Evolutionary conservation across 1,140 invertebrate genomes (phyloP).

Genomic region (Procambarus clarkii): DNA sequence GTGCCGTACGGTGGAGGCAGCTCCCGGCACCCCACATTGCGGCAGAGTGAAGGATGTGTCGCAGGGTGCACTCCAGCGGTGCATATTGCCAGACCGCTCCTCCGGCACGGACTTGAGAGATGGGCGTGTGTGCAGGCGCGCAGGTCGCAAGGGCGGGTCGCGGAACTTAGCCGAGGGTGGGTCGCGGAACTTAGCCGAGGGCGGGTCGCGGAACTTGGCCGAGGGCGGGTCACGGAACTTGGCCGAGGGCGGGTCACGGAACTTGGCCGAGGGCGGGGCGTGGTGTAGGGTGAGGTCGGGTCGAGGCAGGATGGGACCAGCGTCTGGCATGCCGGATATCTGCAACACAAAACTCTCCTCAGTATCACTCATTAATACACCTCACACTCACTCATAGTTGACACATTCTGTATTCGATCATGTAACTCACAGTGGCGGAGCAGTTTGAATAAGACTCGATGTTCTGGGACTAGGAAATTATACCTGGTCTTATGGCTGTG

Average conservation of each 20-base stretch:
- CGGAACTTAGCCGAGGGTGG: background rate
- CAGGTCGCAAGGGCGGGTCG: no score
- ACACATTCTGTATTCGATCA: no score
- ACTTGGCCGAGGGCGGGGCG: conserved; percentile 34
- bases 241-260: background rate
- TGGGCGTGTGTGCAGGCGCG: background rate
- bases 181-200: background rate
- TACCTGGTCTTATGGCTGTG: no score
- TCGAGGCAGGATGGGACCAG: conserved; percentile 46
- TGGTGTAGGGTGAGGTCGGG: conserved; percentile 62
- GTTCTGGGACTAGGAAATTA: no score
- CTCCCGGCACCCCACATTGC: background rate
- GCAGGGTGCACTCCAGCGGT: background rate
- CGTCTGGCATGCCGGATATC: conserved; percentile 44
- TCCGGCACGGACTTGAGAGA: background rate
- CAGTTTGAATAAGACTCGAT: no score
- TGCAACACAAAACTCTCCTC: background rate
- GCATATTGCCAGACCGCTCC: background rate
- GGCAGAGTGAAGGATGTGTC: background rate
- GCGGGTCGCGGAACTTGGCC: conserved; percentile 42
- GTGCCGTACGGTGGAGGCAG: background rate
- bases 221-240: background rate
- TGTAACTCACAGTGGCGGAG: no score
- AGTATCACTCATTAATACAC: background rate
- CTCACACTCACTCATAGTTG: no score